Evolutionary conservation across 1,140 invertebrate species (phyloP).

Genomic region (Goniozus legneri): DNA sequence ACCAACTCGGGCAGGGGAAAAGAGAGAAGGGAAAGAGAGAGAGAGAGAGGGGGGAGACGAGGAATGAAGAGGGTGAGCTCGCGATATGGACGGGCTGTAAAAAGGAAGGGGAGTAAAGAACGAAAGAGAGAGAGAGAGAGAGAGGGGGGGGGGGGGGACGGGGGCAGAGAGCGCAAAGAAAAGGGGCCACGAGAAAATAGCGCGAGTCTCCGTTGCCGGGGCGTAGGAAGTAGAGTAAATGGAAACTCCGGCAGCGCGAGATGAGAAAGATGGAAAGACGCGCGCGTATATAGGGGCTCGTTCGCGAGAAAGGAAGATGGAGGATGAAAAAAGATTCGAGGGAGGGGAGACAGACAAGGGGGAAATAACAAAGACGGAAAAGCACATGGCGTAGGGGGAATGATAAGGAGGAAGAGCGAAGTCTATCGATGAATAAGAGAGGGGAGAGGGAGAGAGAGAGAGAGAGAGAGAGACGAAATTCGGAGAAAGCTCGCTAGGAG

Average conservation of each 20-base stretch:
- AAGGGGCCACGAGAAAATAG: conserved; percentile 1
- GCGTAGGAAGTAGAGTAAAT: conserved; percentile 12
- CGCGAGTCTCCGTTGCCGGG: no score
- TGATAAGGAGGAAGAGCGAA: not conserved
- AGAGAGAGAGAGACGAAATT: conserved; percentile 6
- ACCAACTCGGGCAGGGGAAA: no score
- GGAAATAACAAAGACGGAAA: no score
- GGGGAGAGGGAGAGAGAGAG: conserved; percentile 10
- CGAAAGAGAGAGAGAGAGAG: not conserved
- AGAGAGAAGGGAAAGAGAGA: no score
- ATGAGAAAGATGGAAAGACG: no score
- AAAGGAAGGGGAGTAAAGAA: no score
- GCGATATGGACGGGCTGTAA: no score
- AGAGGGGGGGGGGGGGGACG: not conserved
- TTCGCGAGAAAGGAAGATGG: conserved; percentile 1
- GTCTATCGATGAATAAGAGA: not conserved
- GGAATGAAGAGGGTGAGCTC: no score
- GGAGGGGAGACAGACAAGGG: conserved; percentile 6
- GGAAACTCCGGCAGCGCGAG: no score
- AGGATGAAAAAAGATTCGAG: conserved; percentile 1
- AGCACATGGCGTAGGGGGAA: not conserved
- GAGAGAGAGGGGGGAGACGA: conserved; percentile 6
- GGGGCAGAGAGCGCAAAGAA: not conserved
- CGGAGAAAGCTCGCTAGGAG: conserved; percentile 18
- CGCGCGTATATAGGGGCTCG: no score